Base-by-base conservation (phyloP, 2,888 invertebrate genomes). In the Tenthredo notha region DNA sequence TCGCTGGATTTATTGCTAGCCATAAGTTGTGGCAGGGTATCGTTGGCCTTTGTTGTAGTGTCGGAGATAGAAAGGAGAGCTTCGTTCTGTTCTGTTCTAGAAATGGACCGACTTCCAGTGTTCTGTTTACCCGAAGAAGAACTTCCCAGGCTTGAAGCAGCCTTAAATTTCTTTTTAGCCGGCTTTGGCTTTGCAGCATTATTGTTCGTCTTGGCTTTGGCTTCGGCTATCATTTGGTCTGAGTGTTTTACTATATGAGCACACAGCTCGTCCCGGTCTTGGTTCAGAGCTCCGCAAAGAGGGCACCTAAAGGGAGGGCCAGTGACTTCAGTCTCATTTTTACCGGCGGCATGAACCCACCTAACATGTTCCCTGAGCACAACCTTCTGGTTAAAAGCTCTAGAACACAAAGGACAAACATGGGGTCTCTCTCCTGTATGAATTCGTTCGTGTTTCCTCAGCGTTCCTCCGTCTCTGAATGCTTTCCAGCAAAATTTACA, bases 331-430 rank as follows among this genome's bases (percentile, higher is more conserved):
- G 90, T 90, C 74, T 93, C 93, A 58, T 93, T 91, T 84, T 94
- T 94, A 10, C 93, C 92, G 1, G 94, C 94, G 0, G 94, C 94
- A 86, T 95, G 95, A 50, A 94, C 94, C 92, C 94, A 94, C 61
- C 94, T 89, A 0, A 95, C 94, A 85, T 95, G 95, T 88, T 95
- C 95, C 6, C 95, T 91, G 1, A 95, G 89, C 2, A 95, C 95
- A 21, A 95, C 95, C 90, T 95, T 94, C 88, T 95, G 95, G 90
- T 95, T 95, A 87, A 95, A 95, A n/a, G 95, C 94, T 84, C 94
- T 93, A 3, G 93, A 90, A 89, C 95, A 95, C 1, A 95, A 88
- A 1, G 95, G 94, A 90, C 95, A 95, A 21, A 94, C 94, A 85
- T 95, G 94, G 0, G 95, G 95, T 70, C 94, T 92, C 87, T 95